phyloP scores from a whole-genome alignment of 30 jellyfish, hydroid and myxozoan species.

The Clytia hemisphaerica region DNA sequence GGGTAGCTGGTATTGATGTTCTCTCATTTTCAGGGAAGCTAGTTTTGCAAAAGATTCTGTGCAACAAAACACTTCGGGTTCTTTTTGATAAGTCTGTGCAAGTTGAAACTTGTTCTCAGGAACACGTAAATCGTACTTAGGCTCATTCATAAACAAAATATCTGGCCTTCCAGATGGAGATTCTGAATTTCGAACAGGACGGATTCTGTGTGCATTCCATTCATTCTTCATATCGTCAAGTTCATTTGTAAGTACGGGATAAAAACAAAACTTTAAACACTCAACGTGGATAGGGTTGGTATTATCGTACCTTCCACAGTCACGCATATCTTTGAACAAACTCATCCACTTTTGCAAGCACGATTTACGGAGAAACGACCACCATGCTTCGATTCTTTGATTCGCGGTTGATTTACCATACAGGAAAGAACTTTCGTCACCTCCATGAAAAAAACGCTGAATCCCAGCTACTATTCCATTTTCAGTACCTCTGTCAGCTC shows the following conservation, averaged over 20 bases:
- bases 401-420: conserved; percentile 28
- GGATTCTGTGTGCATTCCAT: conserved; percentile 23
- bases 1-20: no score
- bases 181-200: conserved; percentile 24
- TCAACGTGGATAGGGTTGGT: conserved; percentile 20
- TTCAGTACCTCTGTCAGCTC: conserved; percentile 45
- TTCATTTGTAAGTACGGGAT: conserved; percentile 17
- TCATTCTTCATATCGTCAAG: conserved; percentile 6
- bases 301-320: conserved; percentile 9
- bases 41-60: no score
- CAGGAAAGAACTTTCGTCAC: conserved; percentile 5
- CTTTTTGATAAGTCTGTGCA: no score
- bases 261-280: conserved; percentile 30
- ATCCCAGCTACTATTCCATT: conserved; percentile 46
- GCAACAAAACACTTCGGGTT: no score
- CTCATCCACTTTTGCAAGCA: conserved; percentile 41
- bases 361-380: conserved; percentile 41
- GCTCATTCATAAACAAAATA: conserved; percentile 2
- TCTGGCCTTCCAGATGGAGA: conserved; percentile 38
- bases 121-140: no score
- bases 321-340: conserved; percentile 32
- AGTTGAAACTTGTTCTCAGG: no score
- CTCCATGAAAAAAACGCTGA: conserved; percentile 22
- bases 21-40: no score
- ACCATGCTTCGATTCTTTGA: conserved; percentile 44